Conservation (phyloP, 2,888 invertebrate genomes). For the Oscheius onirici region DNA sequence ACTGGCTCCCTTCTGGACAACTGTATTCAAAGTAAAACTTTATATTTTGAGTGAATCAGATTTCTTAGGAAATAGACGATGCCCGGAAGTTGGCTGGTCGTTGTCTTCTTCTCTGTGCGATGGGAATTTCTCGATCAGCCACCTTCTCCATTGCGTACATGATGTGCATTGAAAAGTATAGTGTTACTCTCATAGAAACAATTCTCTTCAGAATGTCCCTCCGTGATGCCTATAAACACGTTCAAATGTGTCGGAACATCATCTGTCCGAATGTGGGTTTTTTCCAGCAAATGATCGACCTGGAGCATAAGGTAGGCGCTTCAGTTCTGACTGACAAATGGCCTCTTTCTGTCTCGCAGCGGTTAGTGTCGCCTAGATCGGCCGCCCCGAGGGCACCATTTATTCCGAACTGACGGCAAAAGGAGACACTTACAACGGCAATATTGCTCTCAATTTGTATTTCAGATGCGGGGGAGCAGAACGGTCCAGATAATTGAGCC, state of each 20-base stretch:
- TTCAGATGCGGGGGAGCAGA: conserved; percentile 45
- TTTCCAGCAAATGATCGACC: conserved; percentile 63
- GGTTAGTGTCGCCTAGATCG: conserved; percentile 13
- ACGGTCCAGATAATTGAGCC: conserved; percentile 60
- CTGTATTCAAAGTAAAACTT: conserved; percentile 52
- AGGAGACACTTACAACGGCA: conserved; percentile 31
- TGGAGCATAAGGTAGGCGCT: conserved; percentile 52
- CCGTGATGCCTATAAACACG: conserved; percentile 60
- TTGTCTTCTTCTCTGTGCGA: conserved; percentile 59
- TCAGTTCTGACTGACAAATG: conserved; percentile 18
- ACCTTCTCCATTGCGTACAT: conserved; percentile 63
- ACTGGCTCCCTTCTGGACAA: conserved; percentile 54
- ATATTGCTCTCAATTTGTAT: conserved; percentile 1
- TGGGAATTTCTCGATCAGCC: conserved; percentile 64
- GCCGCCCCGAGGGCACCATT: conserved; percentile 42
- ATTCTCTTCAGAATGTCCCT: conserved; percentile 50
- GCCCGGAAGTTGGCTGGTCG: conserved; percentile 57
- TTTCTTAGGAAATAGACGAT: conserved; percentile 55
- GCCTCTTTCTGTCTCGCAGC: conserved; percentile 10
- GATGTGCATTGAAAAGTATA: conserved; percentile 57
- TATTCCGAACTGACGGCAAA: conserved; percentile 26
- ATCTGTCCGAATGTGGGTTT: conserved; percentile 66
- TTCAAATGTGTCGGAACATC: conserved; percentile 57
- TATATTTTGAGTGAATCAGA: background rate
- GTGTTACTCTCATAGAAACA: background rate